Percentiles rank a stretch among this genome's conserved stretches.
phyloP scores from a whole-genome alignment of 1,140 invertebrate species.

The Scaptodrosophila lebanonensis region DNA sequence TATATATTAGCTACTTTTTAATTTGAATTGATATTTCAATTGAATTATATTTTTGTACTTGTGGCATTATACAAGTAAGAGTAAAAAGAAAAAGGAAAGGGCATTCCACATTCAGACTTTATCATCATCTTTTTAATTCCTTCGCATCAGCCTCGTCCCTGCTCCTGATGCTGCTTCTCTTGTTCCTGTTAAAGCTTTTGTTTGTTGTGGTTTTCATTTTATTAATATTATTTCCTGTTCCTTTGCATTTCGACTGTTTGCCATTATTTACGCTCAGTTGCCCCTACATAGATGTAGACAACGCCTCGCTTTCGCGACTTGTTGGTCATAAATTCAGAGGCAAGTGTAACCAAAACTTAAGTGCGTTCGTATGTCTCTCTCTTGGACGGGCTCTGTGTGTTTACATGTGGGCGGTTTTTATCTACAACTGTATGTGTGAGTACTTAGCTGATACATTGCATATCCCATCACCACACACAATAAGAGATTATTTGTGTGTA shows the following conservation, averaged over 20 bases:
- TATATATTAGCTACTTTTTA: no score
- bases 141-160: no score
- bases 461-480: conserved; percentile 41
- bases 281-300: not conserved
- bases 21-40: no score
- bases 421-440: conserved; percentile 35
- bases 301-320: conserved; percentile 1
- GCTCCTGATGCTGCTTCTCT: no score
- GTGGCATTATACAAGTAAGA: no score
- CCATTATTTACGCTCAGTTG: not conserved
- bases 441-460: conserved; percentile 71
- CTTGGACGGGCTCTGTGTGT: not conserved
- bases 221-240: not conserved
- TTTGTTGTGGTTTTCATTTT: conserved; percentile 3
- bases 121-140: no score
- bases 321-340: conserved; percentile 27
- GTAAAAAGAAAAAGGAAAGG: no score
- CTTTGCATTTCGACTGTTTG: not conserved
- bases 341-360: conserved; percentile 29
- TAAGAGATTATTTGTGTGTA: no score
- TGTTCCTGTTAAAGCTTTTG: no score
- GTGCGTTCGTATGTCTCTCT: not conserved
- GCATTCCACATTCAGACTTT: no score
- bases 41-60: no score
- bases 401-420: conserved; percentile 14